Evolutionary conservation across 1,140 invertebrate species (phyloP).

Genomic region (Aphelinus certus): DNA sequence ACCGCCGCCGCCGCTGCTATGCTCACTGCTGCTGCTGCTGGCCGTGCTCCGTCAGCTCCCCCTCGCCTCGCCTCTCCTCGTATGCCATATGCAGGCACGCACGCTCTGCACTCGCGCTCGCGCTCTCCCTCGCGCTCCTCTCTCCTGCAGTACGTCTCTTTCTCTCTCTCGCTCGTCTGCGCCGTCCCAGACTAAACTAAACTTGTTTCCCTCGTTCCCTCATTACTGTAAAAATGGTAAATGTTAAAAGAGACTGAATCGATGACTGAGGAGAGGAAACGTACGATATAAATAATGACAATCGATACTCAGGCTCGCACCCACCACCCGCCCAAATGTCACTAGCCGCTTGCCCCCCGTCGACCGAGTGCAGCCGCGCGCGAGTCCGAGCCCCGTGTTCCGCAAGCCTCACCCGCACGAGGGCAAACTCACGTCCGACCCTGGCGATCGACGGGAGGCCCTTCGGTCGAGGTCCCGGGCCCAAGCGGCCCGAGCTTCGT

Average conservation of each 20-base stretch:
- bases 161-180: constrained; percentile 44
- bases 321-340: constrained; percentile 48
- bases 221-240: constrained; percentile 68
- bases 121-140: constrained; percentile 26
- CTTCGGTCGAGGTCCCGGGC: background rate
- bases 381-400: background rate
- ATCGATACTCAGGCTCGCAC: constrained; percentile 63
- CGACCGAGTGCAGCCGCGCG: background rate
- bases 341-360: constrained; percentile 29
- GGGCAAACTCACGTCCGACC: background rate
- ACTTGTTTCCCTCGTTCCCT: constrained; percentile 64
- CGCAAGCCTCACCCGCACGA: background rate
- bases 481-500: background rate
- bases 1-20: too few species aligned
- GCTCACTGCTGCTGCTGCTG: too few species aligned
- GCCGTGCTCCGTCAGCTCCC: too few species aligned
- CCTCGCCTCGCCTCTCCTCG: too few species aligned
- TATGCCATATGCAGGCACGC: too few species aligned
- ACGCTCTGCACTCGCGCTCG: too few species aligned
- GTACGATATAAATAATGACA: constrained; percentile 68
- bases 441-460: background rate
- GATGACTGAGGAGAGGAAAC: constrained; percentile 68
- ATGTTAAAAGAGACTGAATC: constrained; percentile 66
- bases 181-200: constrained; percentile 53
- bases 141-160: constrained; percentile 38